Base-by-base conservation (phyloP, 2,113 vertebrate genomes). In the Odontesthes bonariensis region DNA sequence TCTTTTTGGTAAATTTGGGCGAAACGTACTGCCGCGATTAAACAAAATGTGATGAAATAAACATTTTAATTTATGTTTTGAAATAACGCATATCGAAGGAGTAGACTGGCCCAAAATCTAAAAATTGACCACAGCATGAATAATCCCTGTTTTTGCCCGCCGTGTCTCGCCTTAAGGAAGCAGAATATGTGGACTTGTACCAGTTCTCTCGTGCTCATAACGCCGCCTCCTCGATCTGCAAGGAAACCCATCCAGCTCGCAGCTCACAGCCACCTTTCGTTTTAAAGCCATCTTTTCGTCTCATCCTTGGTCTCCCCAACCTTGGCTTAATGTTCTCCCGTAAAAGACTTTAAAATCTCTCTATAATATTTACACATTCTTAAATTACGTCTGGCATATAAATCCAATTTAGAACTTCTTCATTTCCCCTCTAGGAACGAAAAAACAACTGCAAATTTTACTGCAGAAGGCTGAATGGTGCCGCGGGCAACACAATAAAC, bases 301-400 rank as follows among this genome's bases (percentile, higher is more conserved):
- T 40, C 46, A 27, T 19, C 42, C 60, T 14, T 6, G 32, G 13
- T 19, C 40, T 14, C 38, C 5, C 19, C 22, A 10, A 23, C 59
- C 55, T 54, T 13, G 4, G 23, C 16, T 58, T 44, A 51, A 72
- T 56, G 5, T 10, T 44, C 22, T 72, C 27, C 27, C 61, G 16
- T 49, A 49, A 49, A 76, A 69, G 31, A 68, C 42, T 7, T 31
- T 11, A 10, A 51, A 44, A 32, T 20, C 16, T 65, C 49, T 52
- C 35, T 38, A 10, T 10, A 10, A 38, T 38, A 10, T 38, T 38
- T 38, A 7, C 6, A 40, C 16, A 22, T 12, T 52, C 23, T 55
- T 73, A 62, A 62, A 65, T 57, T 10, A 57, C 55, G 12, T 70
- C 52, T 61, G 42, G 22, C 42, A 27, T 8, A 16, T 60, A 31